Evolutionary conservation across 2,113 vertebrate genomes (phyloP).

Genomic region (Mustelus asterias): DNA sequence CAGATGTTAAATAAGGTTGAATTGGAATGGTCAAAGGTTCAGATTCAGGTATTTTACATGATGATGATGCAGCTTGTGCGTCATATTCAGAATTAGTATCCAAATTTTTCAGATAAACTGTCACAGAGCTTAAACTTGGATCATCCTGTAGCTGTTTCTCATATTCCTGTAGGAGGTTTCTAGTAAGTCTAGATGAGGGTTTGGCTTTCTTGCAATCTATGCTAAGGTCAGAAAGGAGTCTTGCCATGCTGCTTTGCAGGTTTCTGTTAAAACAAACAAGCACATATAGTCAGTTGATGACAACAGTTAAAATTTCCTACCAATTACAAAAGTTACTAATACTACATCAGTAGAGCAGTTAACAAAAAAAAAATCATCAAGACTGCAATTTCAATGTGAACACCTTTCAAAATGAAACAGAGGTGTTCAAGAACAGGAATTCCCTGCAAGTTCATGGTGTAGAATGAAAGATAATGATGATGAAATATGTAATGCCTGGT

Average conservation of each 20-base stretch:
- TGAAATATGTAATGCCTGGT: not conserved
- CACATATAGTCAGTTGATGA: slow-evolving; percentile 4
- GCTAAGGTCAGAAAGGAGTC: slow-evolving; percentile 59
- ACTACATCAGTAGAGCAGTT: not conserved
- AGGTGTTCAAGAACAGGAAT: not conserved
- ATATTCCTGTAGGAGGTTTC: slow-evolving; percentile 58
- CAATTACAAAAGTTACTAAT: not conserved
- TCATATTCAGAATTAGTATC: slow-evolving; percentile 45
- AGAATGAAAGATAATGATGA: not conserved
- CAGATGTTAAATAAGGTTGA: slow-evolving; percentile 21
- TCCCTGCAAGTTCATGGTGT: not conserved
- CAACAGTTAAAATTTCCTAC: not conserved
- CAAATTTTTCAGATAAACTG: slow-evolving; percentile 64
- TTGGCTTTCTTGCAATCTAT: slow-evolving; percentile 49
- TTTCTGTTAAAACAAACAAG: slow-evolving; percentile 51
- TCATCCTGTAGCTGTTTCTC: slow-evolving; percentile 58
- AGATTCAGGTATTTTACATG: not conserved
- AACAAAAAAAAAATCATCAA: not conserved
- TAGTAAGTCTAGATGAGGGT: slow-evolving; percentile 56
- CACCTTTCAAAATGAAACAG: not conserved
- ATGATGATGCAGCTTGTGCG: not conserved
- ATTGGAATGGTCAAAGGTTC: not conserved
- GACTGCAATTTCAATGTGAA: not conserved
- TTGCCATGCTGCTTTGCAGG: slow-evolving; percentile 63
- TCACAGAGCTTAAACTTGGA: slow-evolving; percentile 55